Base-by-base conservation (phyloP, 2,888 invertebrate species). In the Polymixis flavicincta region DNA sequence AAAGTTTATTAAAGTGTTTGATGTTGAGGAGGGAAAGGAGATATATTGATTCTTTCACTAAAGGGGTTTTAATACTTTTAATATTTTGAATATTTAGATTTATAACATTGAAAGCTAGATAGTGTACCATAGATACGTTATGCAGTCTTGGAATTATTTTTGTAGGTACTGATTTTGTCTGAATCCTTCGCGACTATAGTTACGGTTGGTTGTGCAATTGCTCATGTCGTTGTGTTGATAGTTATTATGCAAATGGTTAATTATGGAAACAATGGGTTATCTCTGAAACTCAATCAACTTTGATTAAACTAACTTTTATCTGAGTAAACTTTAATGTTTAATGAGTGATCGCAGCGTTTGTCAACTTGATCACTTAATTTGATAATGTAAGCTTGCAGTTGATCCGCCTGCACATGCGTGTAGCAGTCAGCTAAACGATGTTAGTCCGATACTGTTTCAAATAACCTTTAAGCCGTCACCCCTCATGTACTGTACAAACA, bases 401-500 rank as follows among this genome's bases (percentile, higher is more conserved):
- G 70, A 83, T 83, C 80, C 68, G 63, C 63, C 61, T 59, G 22
- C 71, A 57, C 63, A 72, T 71, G 72, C 68, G 70, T 83, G 83
- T 83, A 59, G 59, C 64, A 69, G 78, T 72, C 82, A 87, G 80
- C 84, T 89, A 89, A 91, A 86, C 87, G 90, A 92, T 92, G 90
- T 92, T 89, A 90, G 89, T 87, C 88, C 83, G 93, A 94, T 94
- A 94, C 92, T 88, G 91, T 94, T 93, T 92, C 92, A 92, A 93
- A 94, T 92, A 93, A 93, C 93, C 92, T 93, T 88, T 93, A 93
- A 95, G 92, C 92, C 90, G 86, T 87, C 93, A 90, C 94, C 96
- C 95, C 93, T 93, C 92, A 92, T 90, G 92, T 92, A 92, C 92
- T 91, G 90, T 89, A 92, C 93, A 95, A 96, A 96, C 95, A 96